phyloP scores from a whole-genome alignment of 2,797 vertebrate species.

The Syndactyla subalaris region DNA sequence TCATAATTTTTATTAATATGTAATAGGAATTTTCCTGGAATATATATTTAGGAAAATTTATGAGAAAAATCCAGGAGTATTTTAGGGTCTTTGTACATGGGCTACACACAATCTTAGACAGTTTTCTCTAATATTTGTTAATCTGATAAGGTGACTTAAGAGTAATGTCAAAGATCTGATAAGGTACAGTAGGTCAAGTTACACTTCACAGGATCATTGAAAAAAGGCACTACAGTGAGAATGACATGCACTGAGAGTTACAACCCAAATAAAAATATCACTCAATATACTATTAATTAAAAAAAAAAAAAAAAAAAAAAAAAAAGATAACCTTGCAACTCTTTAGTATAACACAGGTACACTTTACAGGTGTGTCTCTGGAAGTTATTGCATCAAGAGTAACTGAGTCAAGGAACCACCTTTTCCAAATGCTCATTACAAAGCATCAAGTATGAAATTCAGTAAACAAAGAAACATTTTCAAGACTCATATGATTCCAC shows the following conservation, averaged over 20 bases:
- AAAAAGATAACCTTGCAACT: neutral
- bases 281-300: neutral
- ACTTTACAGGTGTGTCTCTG: fast-evolving
- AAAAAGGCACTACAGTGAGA: neutral
- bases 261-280: neutral
- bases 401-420: neutral
- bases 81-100: neutral
- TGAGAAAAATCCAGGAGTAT: neutral
- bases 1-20: neutral
- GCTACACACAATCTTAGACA: neutral
- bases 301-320: neutral
- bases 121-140: neutral
- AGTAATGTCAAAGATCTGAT: neutral
- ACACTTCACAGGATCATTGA: neutral
- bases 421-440: neutral
- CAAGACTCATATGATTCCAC: neutral
- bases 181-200: neutral
- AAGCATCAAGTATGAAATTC: neutral
- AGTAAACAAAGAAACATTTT: neutral
- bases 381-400: neutral
- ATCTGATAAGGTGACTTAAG: neutral
- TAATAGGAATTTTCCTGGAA: neutral
- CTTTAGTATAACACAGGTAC: neutral
- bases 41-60: neutral
- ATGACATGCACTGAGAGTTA: neutral